Percentiles rank a stretch among this genome's conserved stretches.
Evolutionary conservation across 1,140 invertebrate genomes (phyloP).

Genomic region (Drosophila kohkoa): DNA sequence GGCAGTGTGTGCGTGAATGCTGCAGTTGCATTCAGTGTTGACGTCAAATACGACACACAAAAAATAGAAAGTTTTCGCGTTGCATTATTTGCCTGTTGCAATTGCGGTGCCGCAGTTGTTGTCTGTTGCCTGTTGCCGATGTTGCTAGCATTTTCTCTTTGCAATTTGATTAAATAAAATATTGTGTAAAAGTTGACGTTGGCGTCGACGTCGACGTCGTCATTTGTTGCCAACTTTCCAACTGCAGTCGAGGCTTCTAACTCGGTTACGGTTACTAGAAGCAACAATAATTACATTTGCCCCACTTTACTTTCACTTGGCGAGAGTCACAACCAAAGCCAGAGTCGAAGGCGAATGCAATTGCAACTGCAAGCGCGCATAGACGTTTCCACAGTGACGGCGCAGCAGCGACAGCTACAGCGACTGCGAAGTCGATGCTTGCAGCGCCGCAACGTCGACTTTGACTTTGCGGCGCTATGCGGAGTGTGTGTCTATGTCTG

Average conservation of each 20-base stretch:
- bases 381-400: constrained; percentile 18
- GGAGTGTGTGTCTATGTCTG: constrained; percentile 8
- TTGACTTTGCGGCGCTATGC: constrained; percentile 65
- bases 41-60: constrained; percentile 68
- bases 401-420: constrained; percentile 20
- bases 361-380: constrained; percentile 35
- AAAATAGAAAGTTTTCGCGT: constrained; percentile 78
- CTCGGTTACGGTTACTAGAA: constrained; percentile 84
- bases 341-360: constrained; percentile 37
- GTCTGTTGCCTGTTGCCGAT: constrained; percentile 8
- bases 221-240: constrained; percentile 69
- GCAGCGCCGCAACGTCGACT: constrained; percentile 31
- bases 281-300: constrained; percentile 84
- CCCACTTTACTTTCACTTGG: constrained; percentile 85
- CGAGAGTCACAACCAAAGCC: constrained; percentile 45
- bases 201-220: not conserved
- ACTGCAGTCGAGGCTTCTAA: constrained; percentile 72
- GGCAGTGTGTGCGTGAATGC: constrained; percentile 21
- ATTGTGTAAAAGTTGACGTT: constrained; percentile 79
- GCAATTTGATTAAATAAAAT: constrained; percentile 83
- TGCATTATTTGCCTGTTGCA: constrained; percentile 55
- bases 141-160: constrained; percentile 79
- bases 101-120: constrained; percentile 31
- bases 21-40: constrained; percentile 59
- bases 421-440: constrained; percentile 1